Percentiles rank a stretch among this genome's conserved stretches.
These are phyloP conservation scores for Cebus imitator DNA, from an alignment of 2,113 vertebrate genomes.

Conservation along the genomic window DNA sequence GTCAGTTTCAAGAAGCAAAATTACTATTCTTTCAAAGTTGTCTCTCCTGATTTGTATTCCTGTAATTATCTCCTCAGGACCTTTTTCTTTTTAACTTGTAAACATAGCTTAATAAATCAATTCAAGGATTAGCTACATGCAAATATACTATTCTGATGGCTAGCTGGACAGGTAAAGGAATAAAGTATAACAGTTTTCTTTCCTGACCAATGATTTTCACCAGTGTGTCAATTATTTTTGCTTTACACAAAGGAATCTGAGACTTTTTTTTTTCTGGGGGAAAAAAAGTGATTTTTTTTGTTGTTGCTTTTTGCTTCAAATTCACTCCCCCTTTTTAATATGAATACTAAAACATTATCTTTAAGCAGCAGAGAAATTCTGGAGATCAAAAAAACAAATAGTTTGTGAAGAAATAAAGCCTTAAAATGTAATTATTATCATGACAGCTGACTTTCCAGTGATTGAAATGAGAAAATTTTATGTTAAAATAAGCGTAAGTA, in stretches of 20 bases:
- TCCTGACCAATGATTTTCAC: constrained; percentile 27
- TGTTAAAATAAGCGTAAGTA: background rate
- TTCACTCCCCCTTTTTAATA: background rate
- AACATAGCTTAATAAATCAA: constrained; percentile 78
- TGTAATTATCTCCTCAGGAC: constrained; percentile 65
- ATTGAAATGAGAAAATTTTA: background rate
- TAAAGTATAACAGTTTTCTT: constrained; percentile 32
- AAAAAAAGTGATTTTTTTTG: background rate
- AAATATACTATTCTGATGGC: constrained; percentile 71
- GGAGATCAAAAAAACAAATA: background rate
- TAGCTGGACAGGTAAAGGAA: constrained; percentile 54
- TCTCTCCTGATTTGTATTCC: constrained; percentile 79
- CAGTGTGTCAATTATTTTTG: background rate
- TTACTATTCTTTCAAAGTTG: constrained; percentile 79
- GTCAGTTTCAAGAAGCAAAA: constrained; percentile 75
- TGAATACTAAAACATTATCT: constrained; percentile 21
- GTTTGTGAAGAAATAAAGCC: background rate
- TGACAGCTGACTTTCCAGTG: background rate
- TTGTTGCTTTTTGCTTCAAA: background rate
- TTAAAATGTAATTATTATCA: background rate
- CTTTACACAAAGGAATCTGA: constrained; percentile 46
- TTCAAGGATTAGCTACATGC: constrained; percentile 67
- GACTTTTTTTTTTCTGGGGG: background rate
- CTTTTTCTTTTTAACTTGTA: constrained; percentile 73
- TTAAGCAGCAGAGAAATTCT: background rate